Conservation (phyloP, 2,113 vertebrate genomes). For the Tachycineta bicolor region DNA sequence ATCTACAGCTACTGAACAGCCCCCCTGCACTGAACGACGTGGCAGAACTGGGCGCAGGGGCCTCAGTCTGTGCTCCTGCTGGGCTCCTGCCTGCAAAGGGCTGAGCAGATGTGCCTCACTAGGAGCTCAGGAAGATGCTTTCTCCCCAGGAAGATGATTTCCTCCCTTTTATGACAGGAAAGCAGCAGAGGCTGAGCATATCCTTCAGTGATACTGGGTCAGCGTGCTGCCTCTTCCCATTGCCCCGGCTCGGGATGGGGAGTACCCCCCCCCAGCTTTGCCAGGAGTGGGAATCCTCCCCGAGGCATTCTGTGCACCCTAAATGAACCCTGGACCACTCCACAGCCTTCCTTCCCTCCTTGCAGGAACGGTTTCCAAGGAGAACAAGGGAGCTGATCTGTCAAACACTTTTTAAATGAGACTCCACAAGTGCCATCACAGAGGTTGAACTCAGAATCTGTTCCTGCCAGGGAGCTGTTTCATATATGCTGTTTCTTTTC, state of each 20-base stretch:
- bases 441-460: not conserved
- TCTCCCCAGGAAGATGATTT: not conserved
- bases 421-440: not conserved
- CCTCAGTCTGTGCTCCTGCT: rapidly evolving
- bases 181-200: not conserved
- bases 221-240: not conserved
- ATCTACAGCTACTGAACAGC: rapidly evolving
- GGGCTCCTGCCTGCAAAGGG: not conserved
- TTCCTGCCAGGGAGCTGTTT: not conserved
- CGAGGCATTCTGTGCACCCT: rapidly evolving
- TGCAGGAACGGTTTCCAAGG: not conserved
- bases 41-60: rapidly evolving
- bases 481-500: not conserved
- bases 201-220: rapidly evolving
- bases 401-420: too few species aligned
- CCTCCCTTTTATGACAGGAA: not conserved
- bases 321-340: not conserved
- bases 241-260: rapidly evolving
- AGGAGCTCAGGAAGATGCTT: not conserved
- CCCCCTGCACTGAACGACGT: rapidly evolving
- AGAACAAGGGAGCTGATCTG: not conserved
- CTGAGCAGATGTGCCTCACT: not conserved
- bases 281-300: not conserved
- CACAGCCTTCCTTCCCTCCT: too few species aligned
- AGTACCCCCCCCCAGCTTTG: rapidly evolving